phyloP scores from a whole-genome alignment of 2,888 invertebrate genomes.

The Phania funesta region DNA sequence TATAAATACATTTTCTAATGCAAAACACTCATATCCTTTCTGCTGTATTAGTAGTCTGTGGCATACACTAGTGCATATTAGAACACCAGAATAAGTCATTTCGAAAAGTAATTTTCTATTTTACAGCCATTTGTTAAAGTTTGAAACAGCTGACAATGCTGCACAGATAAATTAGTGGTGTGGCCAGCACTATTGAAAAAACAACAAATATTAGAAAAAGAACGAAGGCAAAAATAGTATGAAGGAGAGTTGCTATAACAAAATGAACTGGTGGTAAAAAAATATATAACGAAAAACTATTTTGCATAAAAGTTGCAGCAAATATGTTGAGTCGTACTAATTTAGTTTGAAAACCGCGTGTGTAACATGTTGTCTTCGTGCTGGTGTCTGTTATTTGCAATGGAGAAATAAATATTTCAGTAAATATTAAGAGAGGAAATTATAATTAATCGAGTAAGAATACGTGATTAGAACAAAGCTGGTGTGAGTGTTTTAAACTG shows the following conservation, averaged over 20 bases:
- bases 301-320: slow-evolving; percentile 58
- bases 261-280: not conserved
- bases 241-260: not conserved
- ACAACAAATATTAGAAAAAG: slow-evolving; percentile 47
- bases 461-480: not conserved
- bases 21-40: not conserved
- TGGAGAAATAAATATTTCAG: slow-evolving; percentile 40
- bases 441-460: slow-evolving; percentile 8
- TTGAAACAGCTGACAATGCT: slow-evolving; percentile 65
- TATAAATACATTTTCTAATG: not conserved
- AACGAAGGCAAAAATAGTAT: slow-evolving; percentile 20
- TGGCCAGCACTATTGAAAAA: slow-evolving; percentile 50
- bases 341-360: slow-evolving; percentile 45
- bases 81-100: slow-evolving; percentile 60
- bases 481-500: not conserved
- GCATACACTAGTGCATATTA: slow-evolving; percentile 13
- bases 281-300: slow-evolving; percentile 23
- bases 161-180: slow-evolving; percentile 66
- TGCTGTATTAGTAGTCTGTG: slow-evolving; percentile 51
- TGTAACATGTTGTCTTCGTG: slow-evolving; percentile 36
- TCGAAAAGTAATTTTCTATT: slow-evolving; percentile 65
- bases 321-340: slow-evolving; percentile 37
- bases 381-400: slow-evolving; percentile 13
- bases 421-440: slow-evolving; percentile 2
- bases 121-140: slow-evolving; percentile 61